Percentiles rank a stretch among this genome's conserved stretches.
Evolutionary conservation across 2,888 invertebrate species (phyloP).

Genomic region (Caenorhabditis virilis): DNA sequence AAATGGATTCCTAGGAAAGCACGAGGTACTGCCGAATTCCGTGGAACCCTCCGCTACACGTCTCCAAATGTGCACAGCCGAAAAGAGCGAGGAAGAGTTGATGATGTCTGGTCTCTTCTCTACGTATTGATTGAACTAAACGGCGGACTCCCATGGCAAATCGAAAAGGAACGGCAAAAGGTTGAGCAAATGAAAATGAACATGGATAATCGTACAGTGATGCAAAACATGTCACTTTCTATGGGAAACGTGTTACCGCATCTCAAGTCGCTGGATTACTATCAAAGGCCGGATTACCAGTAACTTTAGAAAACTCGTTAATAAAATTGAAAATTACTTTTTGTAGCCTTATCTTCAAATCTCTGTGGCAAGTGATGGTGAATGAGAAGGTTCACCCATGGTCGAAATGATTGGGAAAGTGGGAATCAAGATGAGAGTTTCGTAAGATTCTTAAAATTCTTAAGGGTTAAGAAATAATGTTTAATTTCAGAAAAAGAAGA

Average conservation of each 20-base stretch:
- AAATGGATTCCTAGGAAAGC: conserved; percentile 49
- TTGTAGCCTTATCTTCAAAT: conserved; percentile 31
- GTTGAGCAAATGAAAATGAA: conserved; percentile 46
- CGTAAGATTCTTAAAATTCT: not conserved
- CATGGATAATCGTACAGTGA: conserved; percentile 38
- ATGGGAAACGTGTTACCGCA: conserved; percentile 30
- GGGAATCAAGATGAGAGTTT: conserved; percentile 13
- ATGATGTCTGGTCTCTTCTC: conserved; percentile 44
- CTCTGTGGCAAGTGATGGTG: conserved; percentile 27
- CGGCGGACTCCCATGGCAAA: conserved; percentile 69
- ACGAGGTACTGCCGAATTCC: conserved; percentile 57
- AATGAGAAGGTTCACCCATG: conserved; percentile 10
- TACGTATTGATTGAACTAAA: conserved; percentile 73
- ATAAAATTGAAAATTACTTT: not conserved
- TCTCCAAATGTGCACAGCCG: conserved; percentile 54
- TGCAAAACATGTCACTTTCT: conserved; percentile 47
- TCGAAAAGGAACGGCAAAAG: conserved; percentile 35
- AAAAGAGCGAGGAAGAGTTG: conserved; percentile 49
- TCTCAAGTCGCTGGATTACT: conserved; percentile 45
- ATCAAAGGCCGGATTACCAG: conserved; percentile 52
- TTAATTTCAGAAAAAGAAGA: conserved; percentile 14
- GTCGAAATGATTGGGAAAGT: conserved; percentile 28
- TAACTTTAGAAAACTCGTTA: conserved; percentile 7
- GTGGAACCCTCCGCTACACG: conserved; percentile 61
- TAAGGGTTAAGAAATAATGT: not conserved